Evolutionary conservation across 2,888 invertebrate species (phyloP).

Genomic region (Cacoxenus indagator): DNA sequence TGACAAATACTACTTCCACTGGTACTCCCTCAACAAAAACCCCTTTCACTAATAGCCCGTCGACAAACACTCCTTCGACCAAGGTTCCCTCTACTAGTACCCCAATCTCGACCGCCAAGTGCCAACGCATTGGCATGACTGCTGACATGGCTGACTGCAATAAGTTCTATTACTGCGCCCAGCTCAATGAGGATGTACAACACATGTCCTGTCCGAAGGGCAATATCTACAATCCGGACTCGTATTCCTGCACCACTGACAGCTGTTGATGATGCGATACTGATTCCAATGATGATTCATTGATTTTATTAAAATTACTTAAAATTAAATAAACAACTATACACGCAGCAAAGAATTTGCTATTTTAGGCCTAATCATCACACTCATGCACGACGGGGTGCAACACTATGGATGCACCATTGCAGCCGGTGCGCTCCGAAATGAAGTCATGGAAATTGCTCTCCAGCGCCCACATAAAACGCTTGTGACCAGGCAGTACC

Average conservation of each 20-base stretch:
- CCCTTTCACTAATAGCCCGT: neutral
- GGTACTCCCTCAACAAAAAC: neutral
- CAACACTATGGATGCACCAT: constrained; percentile 75
- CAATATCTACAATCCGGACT: constrained; percentile 30
- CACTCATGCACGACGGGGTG: constrained; percentile 75
- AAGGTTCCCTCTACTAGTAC: neutral
- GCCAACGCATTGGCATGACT: constrained; percentile 47
- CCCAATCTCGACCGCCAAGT: neutral
- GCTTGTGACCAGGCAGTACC: constrained; percentile 74
- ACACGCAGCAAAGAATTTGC: neutral
- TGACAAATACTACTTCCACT: neutral
- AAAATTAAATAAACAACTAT: constrained; percentile 24
- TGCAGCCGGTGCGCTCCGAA: constrained; percentile 74
- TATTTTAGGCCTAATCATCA: constrained; percentile 46
- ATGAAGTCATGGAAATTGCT: constrained; percentile 79
- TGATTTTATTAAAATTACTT: constrained; percentile 26
- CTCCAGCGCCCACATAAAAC: constrained; percentile 77
- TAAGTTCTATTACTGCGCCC: constrained; percentile 59
- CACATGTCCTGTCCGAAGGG: constrained; percentile 31
- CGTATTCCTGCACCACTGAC: constrained; percentile 35
- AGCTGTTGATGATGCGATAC: constrained; percentile 31
- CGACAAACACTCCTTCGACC: neutral
- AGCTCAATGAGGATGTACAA: constrained; percentile 36
- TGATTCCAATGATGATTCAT: neutral
- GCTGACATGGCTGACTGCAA: constrained; percentile 57